phyloP scores from a whole-genome alignment of 37 sponge, comb jelly and placozoan species.

The Petrosia ficiformis region DNA sequence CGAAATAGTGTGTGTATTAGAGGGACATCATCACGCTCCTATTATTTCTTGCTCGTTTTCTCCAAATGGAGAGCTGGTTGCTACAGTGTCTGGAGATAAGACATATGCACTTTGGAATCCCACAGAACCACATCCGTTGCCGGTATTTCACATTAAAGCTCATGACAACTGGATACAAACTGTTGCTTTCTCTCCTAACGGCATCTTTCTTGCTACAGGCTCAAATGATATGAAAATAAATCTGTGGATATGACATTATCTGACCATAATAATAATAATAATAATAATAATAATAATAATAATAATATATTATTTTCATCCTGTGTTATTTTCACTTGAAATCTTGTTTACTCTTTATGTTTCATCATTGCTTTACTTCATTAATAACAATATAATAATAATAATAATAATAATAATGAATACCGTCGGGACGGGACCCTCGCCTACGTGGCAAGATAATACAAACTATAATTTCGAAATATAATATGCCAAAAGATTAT shows the following conservation, averaged over 20 bases:
- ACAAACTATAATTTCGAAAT: too few species aligned
- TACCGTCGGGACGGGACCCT: too few species aligned
- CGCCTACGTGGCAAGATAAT: too few species aligned
- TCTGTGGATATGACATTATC: slow-evolving; percentile 48
- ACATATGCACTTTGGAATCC: slow-evolving; percentile 64
- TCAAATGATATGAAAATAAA: slow-evolving; percentile 47
- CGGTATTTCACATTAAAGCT: slow-evolving; percentile 52
- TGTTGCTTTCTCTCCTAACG: slow-evolving; percentile 52
- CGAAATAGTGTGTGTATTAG: slow-evolving; percentile 53
- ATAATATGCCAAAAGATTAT: too few species aligned
- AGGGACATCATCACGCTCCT: slow-evolving; percentile 51
- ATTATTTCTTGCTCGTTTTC: slow-evolving; percentile 65
- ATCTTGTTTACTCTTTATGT: too few species aligned
- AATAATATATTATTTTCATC: too few species aligned
- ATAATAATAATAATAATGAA: too few species aligned
- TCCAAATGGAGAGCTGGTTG: slow-evolving; percentile 54
- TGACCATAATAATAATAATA: background rate
- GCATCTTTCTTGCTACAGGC: slow-evolving; percentile 64
- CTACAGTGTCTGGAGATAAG: slow-evolving; percentile 72
- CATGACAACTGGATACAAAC: slow-evolving; percentile 66
- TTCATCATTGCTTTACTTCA: too few species aligned
- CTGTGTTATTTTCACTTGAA: too few species aligned
- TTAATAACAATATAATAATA: background rate
- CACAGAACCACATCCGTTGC: background rate
- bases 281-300: too few species aligned